Evolutionary conservation across 2,113 vertebrate genomes (phyloP).

Genomic region (Channa argus): DNA sequence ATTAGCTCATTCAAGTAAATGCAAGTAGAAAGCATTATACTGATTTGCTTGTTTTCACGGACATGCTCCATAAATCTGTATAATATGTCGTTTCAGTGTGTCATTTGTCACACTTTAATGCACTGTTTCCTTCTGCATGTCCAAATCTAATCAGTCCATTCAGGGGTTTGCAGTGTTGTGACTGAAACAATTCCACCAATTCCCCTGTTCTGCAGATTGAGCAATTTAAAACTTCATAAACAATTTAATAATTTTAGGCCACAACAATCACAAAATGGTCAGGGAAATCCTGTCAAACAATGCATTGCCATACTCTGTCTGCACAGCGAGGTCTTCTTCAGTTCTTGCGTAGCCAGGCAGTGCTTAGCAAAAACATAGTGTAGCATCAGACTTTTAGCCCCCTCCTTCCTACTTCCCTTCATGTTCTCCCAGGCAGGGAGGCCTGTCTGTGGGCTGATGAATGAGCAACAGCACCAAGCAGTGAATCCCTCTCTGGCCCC

Average conservation of each 20-base stretch:
- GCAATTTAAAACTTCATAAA: too few species aligned
- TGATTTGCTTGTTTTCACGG: constrained; percentile 21
- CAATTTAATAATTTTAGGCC: too few species aligned
- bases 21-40: not conserved
- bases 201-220: too few species aligned
- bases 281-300: too few species aligned
- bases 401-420: constrained; percentile 43
- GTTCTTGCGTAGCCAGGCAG: constrained; percentile 40
- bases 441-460: constrained; percentile 75
- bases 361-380: constrained; percentile 59
- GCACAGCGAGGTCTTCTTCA: constrained; percentile 46
- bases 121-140: not conserved
- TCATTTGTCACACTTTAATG: not conserved
- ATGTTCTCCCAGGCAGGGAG: constrained; percentile 69
- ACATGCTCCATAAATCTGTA: not conserved
- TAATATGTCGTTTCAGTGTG: not conserved
- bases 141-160: too few species aligned
- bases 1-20: constrained; percentile 26
- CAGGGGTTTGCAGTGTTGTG: too few species aligned
- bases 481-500: constrained; percentile 61
- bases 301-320: constrained; percentile 1
- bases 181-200: too few species aligned
- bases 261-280: too few species aligned
- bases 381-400: constrained; percentile 55
- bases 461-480: constrained; percentile 57